Base-by-base conservation (phyloP, 2,797 vertebrate species). In the Pangasius djambal region DNA sequence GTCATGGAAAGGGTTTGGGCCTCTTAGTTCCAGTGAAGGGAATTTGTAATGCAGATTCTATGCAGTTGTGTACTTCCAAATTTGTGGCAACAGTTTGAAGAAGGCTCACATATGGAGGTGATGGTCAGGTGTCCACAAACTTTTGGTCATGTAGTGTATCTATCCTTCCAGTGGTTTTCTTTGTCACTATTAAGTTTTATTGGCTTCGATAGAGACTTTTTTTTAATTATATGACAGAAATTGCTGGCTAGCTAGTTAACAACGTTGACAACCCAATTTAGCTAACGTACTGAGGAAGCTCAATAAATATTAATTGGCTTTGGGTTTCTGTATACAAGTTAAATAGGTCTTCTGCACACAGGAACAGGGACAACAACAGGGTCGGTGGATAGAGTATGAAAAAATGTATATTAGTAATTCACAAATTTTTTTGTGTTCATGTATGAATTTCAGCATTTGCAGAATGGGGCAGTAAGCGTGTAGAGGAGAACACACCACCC, bases 391-490 rank as follows among this genome's bases (percentile, higher is more conserved):
- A 31, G 1, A 31, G 0, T 48, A 44, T 4, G 20, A 4, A 44
- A 48, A 48, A 13, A 9, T 16, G 22, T 70, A 50, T 72, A n/a
- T 28, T 77, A 25, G 22, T 16, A 28, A 13, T 77, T 77, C 2
- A 50, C 13, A 77, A 16, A 0, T 16, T 7, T 15, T 18, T 55
- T 65, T 75, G 87, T 72, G 61, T 86, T 31, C 59, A 16, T 85
- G 4, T 85, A 40, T 72, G 67, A 59, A 65, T 89, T 69, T 63
- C 91, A 97, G 97, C 95, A 0, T 97, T 97, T 88, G 96, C 95
- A 0, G 95, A 96, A 48, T 97, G 97, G 94, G 95, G 95, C 90
- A 97, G 97, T 65, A 94, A 96, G 90, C 94, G 95, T 0, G 96
- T 97, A 63, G 96, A 96, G 87, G 96, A 97, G 3, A 93, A 96